phyloP scores from a whole-genome alignment of 2,113 vertebrate species.

The Atlantisia rogersi region DNA sequence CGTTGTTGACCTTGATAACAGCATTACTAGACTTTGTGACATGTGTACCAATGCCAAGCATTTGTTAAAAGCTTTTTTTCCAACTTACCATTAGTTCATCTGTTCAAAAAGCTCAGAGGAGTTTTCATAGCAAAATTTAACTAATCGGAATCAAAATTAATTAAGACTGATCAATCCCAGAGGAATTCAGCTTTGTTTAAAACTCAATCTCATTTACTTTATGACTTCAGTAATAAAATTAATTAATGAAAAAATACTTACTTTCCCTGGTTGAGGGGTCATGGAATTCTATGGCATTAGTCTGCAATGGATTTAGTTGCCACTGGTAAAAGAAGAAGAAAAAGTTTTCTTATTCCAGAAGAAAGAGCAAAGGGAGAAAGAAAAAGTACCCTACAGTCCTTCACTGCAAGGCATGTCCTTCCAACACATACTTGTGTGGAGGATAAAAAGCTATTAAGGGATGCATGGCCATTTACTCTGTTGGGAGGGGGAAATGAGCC shows the following conservation, averaged over 20 bases:
- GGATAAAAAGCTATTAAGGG: not conserved
- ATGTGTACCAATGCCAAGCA: not conserved
- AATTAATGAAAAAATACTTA: constrained; percentile 71
- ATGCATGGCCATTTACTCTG: not conserved
- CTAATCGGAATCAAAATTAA: not conserved
- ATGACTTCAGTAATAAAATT: not conserved
- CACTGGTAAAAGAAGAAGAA: constrained; percentile 80
- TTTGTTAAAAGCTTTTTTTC: not conserved
- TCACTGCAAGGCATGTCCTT: not conserved
- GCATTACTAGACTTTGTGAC: not conserved
- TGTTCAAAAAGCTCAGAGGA: not conserved
- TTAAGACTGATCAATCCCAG: not conserved
- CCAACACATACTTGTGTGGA: not conserved
- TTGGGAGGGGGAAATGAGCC: not conserved
- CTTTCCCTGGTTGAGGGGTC: constrained; percentile 73
- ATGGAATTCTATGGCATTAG: constrained; percentile 51
- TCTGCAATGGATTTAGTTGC: constrained; percentile 77
- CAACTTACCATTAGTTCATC: not conserved
- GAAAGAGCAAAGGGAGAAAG: not conserved
- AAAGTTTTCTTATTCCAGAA: not conserved
- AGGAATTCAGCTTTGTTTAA: not conserved
- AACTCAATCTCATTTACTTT: not conserved
- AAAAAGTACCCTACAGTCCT: not conserved
- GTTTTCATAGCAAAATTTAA: not conserved
- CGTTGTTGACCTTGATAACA: not conserved